A percentile compares a stretch with the other conserved stretches of the same genome.
These are phyloP conservation scores for Platysteira castanea DNA, from an alignment of 2,113 vertebrate species.

Conservation along the genomic window DNA sequence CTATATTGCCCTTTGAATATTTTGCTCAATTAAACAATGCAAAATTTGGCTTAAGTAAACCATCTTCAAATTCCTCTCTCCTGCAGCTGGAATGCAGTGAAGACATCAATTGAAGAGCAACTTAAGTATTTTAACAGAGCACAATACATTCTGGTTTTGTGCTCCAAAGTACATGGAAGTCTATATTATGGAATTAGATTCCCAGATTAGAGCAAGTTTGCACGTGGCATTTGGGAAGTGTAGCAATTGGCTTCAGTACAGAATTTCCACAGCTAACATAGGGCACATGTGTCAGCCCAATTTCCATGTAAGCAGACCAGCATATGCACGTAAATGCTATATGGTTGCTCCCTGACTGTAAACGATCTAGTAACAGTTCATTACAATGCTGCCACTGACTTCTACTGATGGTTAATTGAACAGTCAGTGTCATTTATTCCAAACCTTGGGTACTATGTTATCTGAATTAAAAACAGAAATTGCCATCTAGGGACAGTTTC, in stretches of 20 bases:
- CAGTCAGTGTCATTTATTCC: neutral
- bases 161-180: neutral
- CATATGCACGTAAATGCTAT: neutral
- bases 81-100: constrained; percentile 16
- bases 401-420: neutral
- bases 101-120: constrained; percentile 33
- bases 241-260: neutral
- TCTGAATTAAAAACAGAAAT: neutral
- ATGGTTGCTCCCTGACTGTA: neutral
- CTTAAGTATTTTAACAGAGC: constrained; percentile 38
- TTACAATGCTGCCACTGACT: neutral
- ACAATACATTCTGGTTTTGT: neutral
- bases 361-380: neutral
- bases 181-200: neutral
- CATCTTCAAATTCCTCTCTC: neutral
- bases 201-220: neutral
- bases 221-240: neutral
- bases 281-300: neutral
- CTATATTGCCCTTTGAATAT: neutral
- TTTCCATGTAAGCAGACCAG: neutral
- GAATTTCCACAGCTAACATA: neutral
- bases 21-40: constrained; percentile 18
- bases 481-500: neutral
- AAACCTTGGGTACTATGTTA: neutral
- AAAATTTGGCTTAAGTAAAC: constrained; percentile 5